These are phyloP conservation scores for Scomberomorus guttatus DNA, from an alignment of 2,797 vertebrate genomes.

Conservation along the genomic window DNA sequence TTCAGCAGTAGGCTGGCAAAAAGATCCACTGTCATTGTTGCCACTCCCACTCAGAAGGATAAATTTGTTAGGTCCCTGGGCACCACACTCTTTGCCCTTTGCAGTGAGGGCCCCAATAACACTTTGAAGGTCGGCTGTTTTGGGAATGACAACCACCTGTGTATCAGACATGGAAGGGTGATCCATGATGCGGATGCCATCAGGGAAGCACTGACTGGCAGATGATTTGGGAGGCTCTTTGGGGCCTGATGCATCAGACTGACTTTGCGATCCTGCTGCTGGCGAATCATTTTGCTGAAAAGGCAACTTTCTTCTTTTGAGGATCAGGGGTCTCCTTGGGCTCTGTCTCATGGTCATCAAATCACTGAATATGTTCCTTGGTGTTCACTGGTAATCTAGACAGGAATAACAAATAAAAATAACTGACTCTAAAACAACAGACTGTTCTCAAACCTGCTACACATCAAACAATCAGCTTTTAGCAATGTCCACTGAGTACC, in stretches of 20 bases:
- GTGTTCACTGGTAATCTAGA: constrained; percentile 60
- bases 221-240: constrained; percentile 38
- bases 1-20: constrained; percentile 34
- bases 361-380: constrained; percentile 67
- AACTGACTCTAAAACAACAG: neutral
- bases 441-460: neutral
- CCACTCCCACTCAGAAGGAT: constrained; percentile 89
- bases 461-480: accelerated
- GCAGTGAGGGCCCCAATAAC: constrained; percentile 91
- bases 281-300: constrained; percentile 81
- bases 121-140: constrained; percentile 89
- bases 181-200: constrained; percentile 90
- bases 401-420: constrained; percentile 10
- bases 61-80: constrained; percentile 92
- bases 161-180: constrained; percentile 92
- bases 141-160: constrained; percentile 91
- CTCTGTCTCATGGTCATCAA: constrained; percentile 92
- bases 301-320: constrained; percentile 92
- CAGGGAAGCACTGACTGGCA: constrained; percentile 79
- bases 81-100: constrained; percentile 91
- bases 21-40: constrained; percentile 39
- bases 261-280: constrained; percentile 50
- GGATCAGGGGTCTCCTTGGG: constrained; percentile 95
- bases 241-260: constrained; percentile 17
- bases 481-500: neutral